phyloP scores from a whole-genome alignment of 1,140 invertebrate genomes.

The Berghia stephanieae region DNA sequence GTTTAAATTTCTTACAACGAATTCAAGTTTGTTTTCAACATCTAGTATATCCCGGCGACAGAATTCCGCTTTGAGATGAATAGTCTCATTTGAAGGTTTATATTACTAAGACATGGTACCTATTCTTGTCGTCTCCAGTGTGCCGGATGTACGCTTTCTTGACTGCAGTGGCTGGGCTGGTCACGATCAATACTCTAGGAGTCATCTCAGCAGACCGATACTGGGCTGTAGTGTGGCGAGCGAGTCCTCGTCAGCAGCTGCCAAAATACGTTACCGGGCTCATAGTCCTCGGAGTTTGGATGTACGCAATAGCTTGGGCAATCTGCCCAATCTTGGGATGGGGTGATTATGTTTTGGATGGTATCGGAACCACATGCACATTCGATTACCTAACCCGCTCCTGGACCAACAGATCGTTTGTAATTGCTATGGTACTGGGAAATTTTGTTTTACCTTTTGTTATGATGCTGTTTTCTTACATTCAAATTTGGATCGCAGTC shows the following conservation, averaged over 20 bases:
- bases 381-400: slow-evolving; percentile 42
- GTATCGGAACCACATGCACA: slow-evolving; percentile 42
- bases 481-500: slow-evolving; percentile 33
- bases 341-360: slow-evolving; percentile 41
- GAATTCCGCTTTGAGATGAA: too few relatives aligned
- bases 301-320: slow-evolving; percentile 33
- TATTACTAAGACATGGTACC: too few relatives aligned
- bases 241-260: slow-evolving; percentile 2
- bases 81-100: too few relatives aligned
- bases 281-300: slow-evolving; percentile 29
- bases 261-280: slow-evolving; percentile 12
- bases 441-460: slow-evolving; percentile 37
- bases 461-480: slow-evolving; percentile 38
- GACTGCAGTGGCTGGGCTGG: slow-evolving; percentile 31
- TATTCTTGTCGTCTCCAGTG: slow-evolving; percentile 34
- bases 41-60: too few relatives aligned
- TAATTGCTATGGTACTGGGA: slow-evolving; percentile 33
- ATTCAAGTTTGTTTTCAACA: too few relatives aligned
- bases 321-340: slow-evolving; percentile 41
- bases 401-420: slow-evolving; percentile 32
- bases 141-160: slow-evolving; percentile 35
- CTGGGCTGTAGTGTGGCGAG: slow-evolving; percentile 31
- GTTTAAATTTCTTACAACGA: too few relatives aligned
- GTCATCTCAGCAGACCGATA: slow-evolving; percentile 40
- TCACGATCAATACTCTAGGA: slow-evolving; percentile 40